Evolutionary conservation across 2,113 vertebrate species (phyloP), one percentile per base, ranked within the genome.

Genomic region (Cygnus buccinator): DNA sequence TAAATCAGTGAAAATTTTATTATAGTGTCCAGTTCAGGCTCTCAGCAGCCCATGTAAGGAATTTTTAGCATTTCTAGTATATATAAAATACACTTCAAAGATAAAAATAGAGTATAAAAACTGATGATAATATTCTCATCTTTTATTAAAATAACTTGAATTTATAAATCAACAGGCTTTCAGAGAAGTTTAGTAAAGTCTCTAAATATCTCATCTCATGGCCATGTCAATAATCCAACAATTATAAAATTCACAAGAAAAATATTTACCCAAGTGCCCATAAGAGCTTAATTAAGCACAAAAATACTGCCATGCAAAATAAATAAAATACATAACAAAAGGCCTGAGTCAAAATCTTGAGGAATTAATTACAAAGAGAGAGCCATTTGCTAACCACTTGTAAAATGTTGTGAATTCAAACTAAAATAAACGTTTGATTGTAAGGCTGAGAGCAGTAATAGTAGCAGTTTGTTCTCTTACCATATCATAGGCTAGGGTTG

Each of bases 1-100:
- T 84, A 76, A 88, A 80, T 91, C 59, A 62, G 31, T 74, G 46
- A 55, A 80, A 71, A 75, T 63, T 55, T 80, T 86, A 61, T 93
- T 94, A 6, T 12, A 43, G 2, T 67, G 90, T 78, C 95, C 85
- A 84, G 46, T 80, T 90, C 75, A 94, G 43, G 25, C 28, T 62
- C 31, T 84, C 78, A 82, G 25, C 17, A 88, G 58, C 33, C 9
- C 58, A 71, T 31, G 19, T 37, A 59, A 75, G 31, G n/a, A 66
- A 39, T n/a, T 74, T 74, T 80, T 77, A 83, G 4, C n/a, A 35
- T 90, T 79, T 35, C 18, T 10, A 67, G 5, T 23, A n/a, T 57
- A 23, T 15, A 23, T 29, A 81, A 82, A 82, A 43, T 26, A 57
- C 10, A 35, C 13, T 76, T 80, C 2, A 48, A 92, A 82, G 84